Evolutionary conservation across 2,888 invertebrate species (phyloP), one percentile per base, ranked within the genome.

Genomic region (Macrosiphum euphorbiae): DNA sequence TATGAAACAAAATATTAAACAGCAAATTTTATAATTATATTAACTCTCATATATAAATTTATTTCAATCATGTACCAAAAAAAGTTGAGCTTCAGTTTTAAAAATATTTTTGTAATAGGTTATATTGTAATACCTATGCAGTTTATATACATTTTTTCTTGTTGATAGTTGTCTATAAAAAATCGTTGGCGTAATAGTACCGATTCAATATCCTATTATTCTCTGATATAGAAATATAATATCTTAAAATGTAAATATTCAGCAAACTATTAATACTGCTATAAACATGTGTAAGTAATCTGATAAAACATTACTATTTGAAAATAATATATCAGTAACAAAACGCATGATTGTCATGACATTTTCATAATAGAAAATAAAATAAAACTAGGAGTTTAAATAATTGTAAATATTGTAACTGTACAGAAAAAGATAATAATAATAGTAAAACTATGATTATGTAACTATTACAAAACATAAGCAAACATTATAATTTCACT

Each of bases 281-380:
- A 58, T 26, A 58, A 58, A 58, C 58, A 58, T 58, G 58, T 58
- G 2, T 58, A 26, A 26, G 7, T 55, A 55, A 55, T 55, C 24
- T 24, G 7, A 55, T 47, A 47, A 11, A 52, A 55, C 7, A 24
- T 24, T 55, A 55, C 24, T 5, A 55, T 55, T 55, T 24, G 0
- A 55, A 55, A 55, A 52, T 52, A 52, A 11, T 47, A 1, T 52
- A 52, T 91, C 91, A 28, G 28, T 55, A 11, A 47, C 26, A 91
- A 28, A 50, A 58, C 28, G 44, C 55, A 91, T 55, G 55, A 91
- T 55, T 16, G 85, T 55, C 44, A 85, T 91, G 58, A 58, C 44
- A 41, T 24, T 89, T 58, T 41, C 61, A 89, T 61, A 55, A 55
- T 55, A 24, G 5, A 55, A 55, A 55, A 55, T 55, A 24, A 55